Percentiles rank a stretch among this genome's conserved stretches.
Conservation (phyloP, 2,888 invertebrate species). For the Scaptomyza parva region DNA sequence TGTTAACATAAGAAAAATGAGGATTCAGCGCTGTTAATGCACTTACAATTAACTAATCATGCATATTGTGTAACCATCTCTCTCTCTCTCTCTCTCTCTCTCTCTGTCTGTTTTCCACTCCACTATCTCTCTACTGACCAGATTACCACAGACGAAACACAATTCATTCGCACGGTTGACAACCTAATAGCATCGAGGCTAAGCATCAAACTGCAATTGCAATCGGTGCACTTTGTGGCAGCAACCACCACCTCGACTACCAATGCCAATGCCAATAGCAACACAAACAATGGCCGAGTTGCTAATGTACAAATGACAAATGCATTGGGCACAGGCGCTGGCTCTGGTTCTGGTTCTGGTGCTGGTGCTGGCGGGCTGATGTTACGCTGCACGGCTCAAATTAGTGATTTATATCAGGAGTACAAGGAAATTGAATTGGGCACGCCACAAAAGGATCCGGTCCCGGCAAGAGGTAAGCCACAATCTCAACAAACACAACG, state of each 20-base stretch:
- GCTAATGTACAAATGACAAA: conserved; percentile 66
- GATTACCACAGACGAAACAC: conserved; percentile 83
- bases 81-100: conserved; percentile 23
- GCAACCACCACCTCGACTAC: conserved; percentile 45
- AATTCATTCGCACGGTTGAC: conserved; percentile 84
- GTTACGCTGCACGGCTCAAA: conserved; percentile 90
- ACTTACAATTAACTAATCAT: conserved; percentile 29
- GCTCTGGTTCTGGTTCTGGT: conserved; percentile 14
- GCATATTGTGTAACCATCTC: conserved; percentile 2
- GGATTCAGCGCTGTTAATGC: conserved; percentile 1
- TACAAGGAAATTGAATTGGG: conserved; percentile 90
- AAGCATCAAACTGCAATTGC: conserved; percentile 84
- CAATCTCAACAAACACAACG: conserved; percentile 29
- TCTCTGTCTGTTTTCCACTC: conserved; percentile 28
- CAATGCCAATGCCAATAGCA: conserved; percentile 24
- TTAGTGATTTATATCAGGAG: conserved; percentile 89
- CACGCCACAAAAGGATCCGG: conserved; percentile 89
- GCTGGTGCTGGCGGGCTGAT: conserved; percentile 86
- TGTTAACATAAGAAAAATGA: background rate
- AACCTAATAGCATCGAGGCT: conserved; percentile 84
- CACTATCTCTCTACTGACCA: conserved; percentile 63
- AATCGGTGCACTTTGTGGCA: conserved; percentile 83
- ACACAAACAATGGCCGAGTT: conserved; percentile 53
- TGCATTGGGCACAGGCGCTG: conserved; percentile 66
- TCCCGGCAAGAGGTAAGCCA: conserved; percentile 90